phyloP scores from a whole-genome alignment of 2,888 invertebrate genomes.

The Epsilonema sp. region DNA sequence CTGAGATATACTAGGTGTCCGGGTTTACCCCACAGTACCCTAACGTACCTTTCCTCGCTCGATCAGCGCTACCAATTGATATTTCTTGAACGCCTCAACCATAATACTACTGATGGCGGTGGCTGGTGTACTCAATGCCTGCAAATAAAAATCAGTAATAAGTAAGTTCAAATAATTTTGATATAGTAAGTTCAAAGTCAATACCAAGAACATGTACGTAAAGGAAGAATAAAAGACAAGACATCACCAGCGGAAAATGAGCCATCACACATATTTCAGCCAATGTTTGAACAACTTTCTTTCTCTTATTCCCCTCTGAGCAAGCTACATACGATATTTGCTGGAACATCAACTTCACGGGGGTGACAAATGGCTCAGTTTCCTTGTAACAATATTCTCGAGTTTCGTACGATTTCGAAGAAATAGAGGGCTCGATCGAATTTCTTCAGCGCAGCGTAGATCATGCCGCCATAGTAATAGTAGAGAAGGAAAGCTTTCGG shows the following conservation, averaged over 20 bases:
- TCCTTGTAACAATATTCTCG: too few relatives aligned
- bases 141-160: slow-evolving; percentile 11
- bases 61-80: slow-evolving; percentile 70
- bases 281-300: too few relatives aligned
- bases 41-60: slow-evolving; percentile 59
- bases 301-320: too few relatives aligned
- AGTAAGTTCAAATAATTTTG: too few relatives aligned
- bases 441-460: slow-evolving; percentile 76
- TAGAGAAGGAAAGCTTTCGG: slow-evolving; percentile 74
- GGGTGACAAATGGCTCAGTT: too few relatives aligned
- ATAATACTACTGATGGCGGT: slow-evolving; percentile 85
- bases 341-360: too few relatives aligned
- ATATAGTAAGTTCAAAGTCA: too few relatives aligned
- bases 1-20: too few relatives aligned
- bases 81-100: slow-evolving; percentile 92
- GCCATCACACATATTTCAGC: not conserved
- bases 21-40: too few relatives aligned
- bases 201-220: too few relatives aligned
- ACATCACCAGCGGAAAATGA: not conserved
- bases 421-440: slow-evolving; percentile 79
- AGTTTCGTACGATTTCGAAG: slow-evolving; percentile 56
- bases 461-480: slow-evolving; percentile 94
- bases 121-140: slow-evolving; percentile 76
- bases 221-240: not conserved
- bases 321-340: too few relatives aligned